Base-by-base conservation (phyloP, 1,140 invertebrate genomes). In the Galleria mellonella region DNA sequence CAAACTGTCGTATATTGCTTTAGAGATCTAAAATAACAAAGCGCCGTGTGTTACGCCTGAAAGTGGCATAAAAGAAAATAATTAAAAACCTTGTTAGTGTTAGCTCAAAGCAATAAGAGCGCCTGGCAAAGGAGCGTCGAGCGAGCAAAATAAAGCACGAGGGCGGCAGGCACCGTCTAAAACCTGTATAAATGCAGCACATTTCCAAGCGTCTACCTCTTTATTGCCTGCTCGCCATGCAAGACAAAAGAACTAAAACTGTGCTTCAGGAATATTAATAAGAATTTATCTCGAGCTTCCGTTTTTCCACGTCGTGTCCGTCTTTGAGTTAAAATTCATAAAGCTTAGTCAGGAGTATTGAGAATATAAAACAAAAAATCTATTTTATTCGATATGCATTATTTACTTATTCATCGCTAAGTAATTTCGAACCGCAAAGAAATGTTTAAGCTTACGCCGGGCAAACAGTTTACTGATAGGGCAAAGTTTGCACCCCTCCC, bases 21-120 rank as follows among this genome's bases (percentile, higher is more conserved):
- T 23, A 3, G 17, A 23, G 17, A 23, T 23, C 15, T 51, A 60
- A 47, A 62, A 59, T 39, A 51, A 69, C 60, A 66, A 68, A 62
- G 55, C 52, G 39, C 30, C 51, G 54, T 57, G 47, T 49, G 65
- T 62, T 54, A 47, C 50, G 46, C 36, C 43, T 79, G 71, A 65
- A 70, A 81, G 70, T 82, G 72, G 71, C 72, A 71, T 77, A 72
- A 82, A 78, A 78, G 77, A 67, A 82, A 84, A 84, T 84, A 82
- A 84, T 84, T 84, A 84, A 82, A 84, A 82, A 82, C 68, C 81
- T 81, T 83, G 74, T 81, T 81, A 77, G 70, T 69, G 70, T 72
- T 71, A 71, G 69, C 60, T 55, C 36, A 45, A 33, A 68, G 77
- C 68, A 78, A 84, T 82, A 82, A 79, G 63, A 72, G 64, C 60